Evolutionary conservation across 1,140 invertebrate species (phyloP), one percentile per base, ranked within the genome.

Genomic region (Melipona quadrifasciata): DNA sequence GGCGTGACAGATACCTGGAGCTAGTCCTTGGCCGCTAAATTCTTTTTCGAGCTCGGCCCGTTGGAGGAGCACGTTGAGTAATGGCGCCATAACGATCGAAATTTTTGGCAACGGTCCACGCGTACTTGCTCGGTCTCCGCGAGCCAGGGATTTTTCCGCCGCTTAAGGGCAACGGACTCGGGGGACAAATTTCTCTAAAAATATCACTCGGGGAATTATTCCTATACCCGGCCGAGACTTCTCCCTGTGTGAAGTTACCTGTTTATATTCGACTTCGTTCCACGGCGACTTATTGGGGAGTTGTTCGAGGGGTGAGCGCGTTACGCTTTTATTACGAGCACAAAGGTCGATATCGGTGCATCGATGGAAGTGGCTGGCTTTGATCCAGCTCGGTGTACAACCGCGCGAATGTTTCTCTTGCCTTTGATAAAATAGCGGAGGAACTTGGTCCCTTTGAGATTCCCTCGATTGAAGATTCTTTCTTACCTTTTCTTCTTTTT

Each of bases 81-180:
- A 80, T 81, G 65, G 27, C 55, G 47, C 57, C 67, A 64, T 72
- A 79, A 83, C 80, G 85, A 86, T 78, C 61, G 86, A 64, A 73
- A 79, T 80, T 87, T 77, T 84, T 88, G 87, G 87, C 87, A 65
- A 10, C 55, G 31, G 31, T 84, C 87, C 82, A 88, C 75, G 65
- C 67, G n/a, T 71, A 84, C 82, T 39, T 71, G 80, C 3, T 88
- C 79, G 74, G 55, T 39, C 39, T 39, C 55, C 55, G 34, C 31
- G 19, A n/a, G n/a, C 72, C n/a, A 27, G 71, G 64, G 67, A 81
- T 58, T 84, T 77, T 81, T 76, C 53, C 31, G 17, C 17, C 86
- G 82, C 65, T 87, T 87, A 87, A 86, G 87, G 87, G 53, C 82
- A 84, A 87, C 82, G 77, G 39, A 87, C 77, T 87, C 51, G 16